phyloP scores from a whole-genome alignment of 2,797 vertebrate species.

The Sebastes nivosus region DNA sequence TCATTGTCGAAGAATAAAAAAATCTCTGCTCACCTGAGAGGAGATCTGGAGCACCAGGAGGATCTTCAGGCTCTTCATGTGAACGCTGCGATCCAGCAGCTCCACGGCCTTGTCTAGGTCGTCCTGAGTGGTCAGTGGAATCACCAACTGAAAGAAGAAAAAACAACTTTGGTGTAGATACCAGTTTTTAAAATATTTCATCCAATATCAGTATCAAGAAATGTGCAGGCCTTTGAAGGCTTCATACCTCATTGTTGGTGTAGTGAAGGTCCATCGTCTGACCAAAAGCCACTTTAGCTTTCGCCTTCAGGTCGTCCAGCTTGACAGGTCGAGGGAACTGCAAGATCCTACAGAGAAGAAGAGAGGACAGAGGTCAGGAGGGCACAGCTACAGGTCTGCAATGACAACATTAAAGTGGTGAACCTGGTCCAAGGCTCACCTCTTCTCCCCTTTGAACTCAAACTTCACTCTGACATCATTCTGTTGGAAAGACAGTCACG shows the following conservation, averaged over 20 bases:
- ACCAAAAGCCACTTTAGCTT: slow-evolving; percentile 96
- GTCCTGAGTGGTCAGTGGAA: slow-evolving; percentile 95
- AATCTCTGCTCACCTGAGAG: slow-evolving; percentile 83
- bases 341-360: slow-evolving; percentile 85
- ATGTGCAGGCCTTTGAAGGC: no score
- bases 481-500: slow-evolving; percentile 77
- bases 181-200: neutral
- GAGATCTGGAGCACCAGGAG: slow-evolving; percentile 90
- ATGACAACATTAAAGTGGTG: neutral
- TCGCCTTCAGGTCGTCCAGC: slow-evolving; percentile 91
- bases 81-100: slow-evolving; percentile 95
- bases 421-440: slow-evolving; percentile 78
- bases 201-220: no score
- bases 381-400: neutral
- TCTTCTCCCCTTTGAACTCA: slow-evolving; percentile 98
- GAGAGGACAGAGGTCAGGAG: slow-evolving; percentile 28
- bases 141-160: slow-evolving; percentile 86
- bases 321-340: slow-evolving; percentile 93
- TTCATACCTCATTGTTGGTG: slow-evolving; percentile 95
- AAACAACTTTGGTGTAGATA: neutral
- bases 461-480: slow-evolving; percentile 98
- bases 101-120: slow-evolving; percentile 97
- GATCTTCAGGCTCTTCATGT: slow-evolving; percentile 99
- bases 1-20: neutral
- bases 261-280: slow-evolving; percentile 98